Conservation (phyloP, 2,113 vertebrate species). For the Elaphurus davidianus region DNA sequence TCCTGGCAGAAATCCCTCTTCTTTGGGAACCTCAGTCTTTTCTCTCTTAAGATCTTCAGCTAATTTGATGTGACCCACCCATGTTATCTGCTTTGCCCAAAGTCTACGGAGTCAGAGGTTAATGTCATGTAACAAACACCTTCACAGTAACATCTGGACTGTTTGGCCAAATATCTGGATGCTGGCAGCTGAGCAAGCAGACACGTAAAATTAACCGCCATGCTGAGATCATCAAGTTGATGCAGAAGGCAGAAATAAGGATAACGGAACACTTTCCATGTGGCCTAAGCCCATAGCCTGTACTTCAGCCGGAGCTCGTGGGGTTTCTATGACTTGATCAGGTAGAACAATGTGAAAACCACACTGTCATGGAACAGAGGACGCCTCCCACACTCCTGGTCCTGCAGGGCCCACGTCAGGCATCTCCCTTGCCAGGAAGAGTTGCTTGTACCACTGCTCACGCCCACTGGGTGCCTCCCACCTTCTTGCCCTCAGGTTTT, state of each 20-base stretch:
- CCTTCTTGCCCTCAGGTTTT: not conserved
- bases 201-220: not conserved
- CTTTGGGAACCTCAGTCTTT: not conserved
- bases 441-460: not conserved
- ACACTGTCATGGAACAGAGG: not conserved
- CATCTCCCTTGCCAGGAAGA: not conserved
- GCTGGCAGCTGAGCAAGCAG: not conserved
- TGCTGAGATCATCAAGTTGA: not conserved
- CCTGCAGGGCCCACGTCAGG: not conserved
- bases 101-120: no score
- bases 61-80: not conserved
- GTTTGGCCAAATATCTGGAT: not conserved
- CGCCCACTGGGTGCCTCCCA: accelerated
- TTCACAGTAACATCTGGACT: not conserved
- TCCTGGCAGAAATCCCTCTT: not conserved
- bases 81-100: not conserved
- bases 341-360: not conserved
- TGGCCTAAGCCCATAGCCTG: not conserved
- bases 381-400: not conserved
- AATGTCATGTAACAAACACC: not conserved
- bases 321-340: not conserved
- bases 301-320: not conserved
- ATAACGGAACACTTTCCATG: not conserved
- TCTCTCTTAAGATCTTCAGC: not conserved
- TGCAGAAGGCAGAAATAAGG: not conserved